A percentile compares a stretch with the other conserved stretches of the same genome.
Evolutionary conservation across 2,113 vertebrate species (phyloP).

Genomic region (Lichenostomus cassidix): DNA sequence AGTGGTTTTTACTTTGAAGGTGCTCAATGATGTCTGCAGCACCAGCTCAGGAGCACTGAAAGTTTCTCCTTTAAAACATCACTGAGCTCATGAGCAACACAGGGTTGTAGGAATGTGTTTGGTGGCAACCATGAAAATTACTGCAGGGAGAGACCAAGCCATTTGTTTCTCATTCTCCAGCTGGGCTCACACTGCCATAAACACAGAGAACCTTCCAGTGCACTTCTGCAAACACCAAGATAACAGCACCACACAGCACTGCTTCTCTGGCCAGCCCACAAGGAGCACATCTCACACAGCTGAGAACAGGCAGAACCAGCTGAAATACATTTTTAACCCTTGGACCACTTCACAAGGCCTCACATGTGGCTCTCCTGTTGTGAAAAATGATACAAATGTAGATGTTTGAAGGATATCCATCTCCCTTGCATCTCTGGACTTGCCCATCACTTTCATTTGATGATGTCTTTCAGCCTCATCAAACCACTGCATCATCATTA

Average conservation of each 20-base stretch:
- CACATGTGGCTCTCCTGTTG: background rate
- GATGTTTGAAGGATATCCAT: background rate
- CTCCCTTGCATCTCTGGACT: background rate
- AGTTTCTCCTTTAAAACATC: background rate
- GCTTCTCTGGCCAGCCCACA: fast-evolving
- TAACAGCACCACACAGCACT: background rate
- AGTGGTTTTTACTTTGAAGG: background rate
- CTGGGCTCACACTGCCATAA: background rate
- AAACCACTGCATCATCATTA: slow-evolving; percentile 6
- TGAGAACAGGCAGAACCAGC: slow-evolving; percentile 4
- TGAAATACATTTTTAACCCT: background rate
- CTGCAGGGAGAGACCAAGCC: background rate
- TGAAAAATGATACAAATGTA: background rate
- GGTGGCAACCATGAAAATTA: background rate
- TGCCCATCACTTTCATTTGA: background rate
- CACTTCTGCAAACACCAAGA: background rate
- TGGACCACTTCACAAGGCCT: background rate
- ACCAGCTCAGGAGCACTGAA: background rate
- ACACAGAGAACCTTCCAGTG: background rate
- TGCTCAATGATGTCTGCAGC: fast-evolving
- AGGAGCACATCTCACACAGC: background rate
- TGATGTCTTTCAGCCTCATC: background rate
- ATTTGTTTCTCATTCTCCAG: background rate
- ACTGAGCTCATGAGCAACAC: background rate
- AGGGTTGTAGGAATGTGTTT: background rate